phyloP scores from a whole-genome alignment of 2,888 invertebrate genomes.

The Arctia plantaginis region DNA sequence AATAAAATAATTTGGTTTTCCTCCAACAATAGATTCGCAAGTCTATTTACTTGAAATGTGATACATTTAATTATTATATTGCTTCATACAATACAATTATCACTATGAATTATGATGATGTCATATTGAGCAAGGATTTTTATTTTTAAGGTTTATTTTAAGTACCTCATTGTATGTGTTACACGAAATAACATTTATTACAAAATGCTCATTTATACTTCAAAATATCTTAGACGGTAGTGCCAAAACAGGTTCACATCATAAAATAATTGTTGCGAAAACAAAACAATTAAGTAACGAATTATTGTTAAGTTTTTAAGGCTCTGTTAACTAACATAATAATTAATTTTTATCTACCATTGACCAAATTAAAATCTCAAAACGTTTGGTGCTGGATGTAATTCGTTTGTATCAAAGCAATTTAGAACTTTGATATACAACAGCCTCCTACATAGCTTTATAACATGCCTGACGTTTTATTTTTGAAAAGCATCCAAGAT shows the following conservation, averaged over 20 bases:
- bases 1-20: slow-evolving; percentile 1
- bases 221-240: not conserved
- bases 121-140: slow-evolving; percentile 7
- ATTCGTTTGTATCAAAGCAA: not conserved
- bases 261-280: slow-evolving; percentile 7
- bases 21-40: not conserved
- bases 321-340: slow-evolving; percentile 7
- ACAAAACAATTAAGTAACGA: slow-evolving; percentile 9
- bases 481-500: not conserved
- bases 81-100: not conserved
- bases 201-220: not conserved
- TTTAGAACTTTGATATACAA: not conserved
- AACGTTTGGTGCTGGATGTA: not conserved
- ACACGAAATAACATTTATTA: slow-evolving; percentile 8
- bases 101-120: not conserved
- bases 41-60: not conserved
- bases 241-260: slow-evolving; percentile 7
- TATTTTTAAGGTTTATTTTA: not conserved
- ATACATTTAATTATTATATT: not conserved
- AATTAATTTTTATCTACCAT: slow-evolving; percentile 14
- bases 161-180: not conserved
- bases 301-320: slow-evolving; percentile 8
- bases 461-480: not conserved
- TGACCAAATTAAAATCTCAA: slow-evolving; percentile 4
- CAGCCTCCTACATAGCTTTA: not conserved